phyloP scores from a whole-genome alignment of 2,797 vertebrate species.

The Notolepis coatsorum region DNA sequence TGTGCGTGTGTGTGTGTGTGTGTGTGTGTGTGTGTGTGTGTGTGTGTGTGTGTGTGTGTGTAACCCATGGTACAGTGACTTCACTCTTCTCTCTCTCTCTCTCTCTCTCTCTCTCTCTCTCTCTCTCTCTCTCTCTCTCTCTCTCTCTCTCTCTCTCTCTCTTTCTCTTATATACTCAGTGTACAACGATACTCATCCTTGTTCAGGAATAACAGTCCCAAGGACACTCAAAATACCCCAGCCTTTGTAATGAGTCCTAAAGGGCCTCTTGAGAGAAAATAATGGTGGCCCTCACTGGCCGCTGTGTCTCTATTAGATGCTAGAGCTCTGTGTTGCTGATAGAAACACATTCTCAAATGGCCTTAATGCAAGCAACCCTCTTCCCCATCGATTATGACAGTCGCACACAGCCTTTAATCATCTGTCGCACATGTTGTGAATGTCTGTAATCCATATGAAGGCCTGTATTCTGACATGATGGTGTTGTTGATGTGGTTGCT shows the following conservation, averaged over 20 bases:
- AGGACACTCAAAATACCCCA: constrained; percentile 58
- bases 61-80: constrained; percentile 23
- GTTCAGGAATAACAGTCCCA: constrained; percentile 42
- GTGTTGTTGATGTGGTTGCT: no score
- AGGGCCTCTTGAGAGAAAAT: constrained; percentile 70
- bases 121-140: background rate
- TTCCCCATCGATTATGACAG: constrained; percentile 28
- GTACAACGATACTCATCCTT: constrained; percentile 44
- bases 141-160: background rate
- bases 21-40: constrained; percentile 17
- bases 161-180: background rate
- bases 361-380: constrained; percentile 43
- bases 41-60: constrained; percentile 3
- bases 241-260: constrained; percentile 62
- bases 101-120: background rate
- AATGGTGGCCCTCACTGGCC: constrained; percentile 40
- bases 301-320: constrained; percentile 57
- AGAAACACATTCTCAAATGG: constrained; percentile 53
- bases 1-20: constrained; percentile 6
- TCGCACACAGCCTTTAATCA: constrained; percentile 36
- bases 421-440: no score
- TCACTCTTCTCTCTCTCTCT: constrained; percentile 6
- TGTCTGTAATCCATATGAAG: no score
- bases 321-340: constrained; percentile 53
- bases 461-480: no score